Base-by-base conservation (phyloP, 37 sponge, comb jelly and placozoan species). In the Lycopodina hypogea region DNA sequence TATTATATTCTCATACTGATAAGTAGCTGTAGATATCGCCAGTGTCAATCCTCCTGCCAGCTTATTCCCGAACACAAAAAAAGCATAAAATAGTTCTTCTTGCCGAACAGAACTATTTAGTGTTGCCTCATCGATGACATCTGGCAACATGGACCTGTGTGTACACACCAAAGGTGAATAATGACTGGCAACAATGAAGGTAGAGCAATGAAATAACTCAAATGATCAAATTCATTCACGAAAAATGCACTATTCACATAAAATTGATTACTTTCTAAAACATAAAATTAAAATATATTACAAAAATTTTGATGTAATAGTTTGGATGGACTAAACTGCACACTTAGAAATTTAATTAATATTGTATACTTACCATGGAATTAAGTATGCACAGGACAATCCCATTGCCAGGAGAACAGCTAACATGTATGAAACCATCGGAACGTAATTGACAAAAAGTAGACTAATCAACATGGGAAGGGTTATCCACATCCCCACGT, bases 61-160 rank as follows among this genome's bases (percentile, higher is more conserved):
- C 64, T 96, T 96, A 37, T 58, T 84, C 0, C 81, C 89, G 68
- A 96, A 96, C 45, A 96, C 96, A 81, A 92, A 96, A 81, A 87
- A 96, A 0, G 93, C 84, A 75, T 90, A 96, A 56, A 92, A 96
- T 36, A 96, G 75, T 68, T 92, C 93, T 38, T 96, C 96, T 55
- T 90, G 79, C 33, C 96, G 56, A 0, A 87, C 83, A 37, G 85
- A 90, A 32, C 45, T 63, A 15, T 69, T 42, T 0, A 92, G 37
- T 9, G 36, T 26, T 0, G 90, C 93, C 21, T 81, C 69, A 40
- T 96, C 96, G 0, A 92, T 56, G 33, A 92, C 96, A 92, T 96
- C 96, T 15, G 96, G 96, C 24, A 96, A 73, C 96, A 96, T 96
- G 0, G 96, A 96, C 94, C 94, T 94, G 65, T 7, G 23, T 21